A percentile compares a stretch with the other conserved stretches of the same genome.
Evolutionary conservation across 2,797 vertebrate species (phyloP).

Genomic region (Streptopelia turtur): DNA sequence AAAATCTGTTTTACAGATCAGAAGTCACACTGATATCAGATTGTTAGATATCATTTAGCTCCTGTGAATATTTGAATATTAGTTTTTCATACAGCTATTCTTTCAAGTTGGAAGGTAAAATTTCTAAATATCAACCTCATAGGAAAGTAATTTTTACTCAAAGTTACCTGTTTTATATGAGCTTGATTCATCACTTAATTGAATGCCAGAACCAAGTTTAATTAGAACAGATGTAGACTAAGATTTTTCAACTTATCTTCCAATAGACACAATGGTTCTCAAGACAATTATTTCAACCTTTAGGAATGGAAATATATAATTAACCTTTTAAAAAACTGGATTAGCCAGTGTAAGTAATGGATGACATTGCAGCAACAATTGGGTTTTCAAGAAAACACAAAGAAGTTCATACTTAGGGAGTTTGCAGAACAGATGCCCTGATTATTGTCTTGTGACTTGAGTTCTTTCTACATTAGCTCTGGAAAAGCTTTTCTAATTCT

Average conservation of each 20-base stretch:
- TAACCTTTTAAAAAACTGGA: neutral
- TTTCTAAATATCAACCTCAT: neutral
- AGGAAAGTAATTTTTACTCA: neutral
- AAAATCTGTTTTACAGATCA: neutral
- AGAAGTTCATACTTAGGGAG: accelerated
- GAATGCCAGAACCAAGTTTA: neutral
- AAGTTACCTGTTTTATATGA: neutral
- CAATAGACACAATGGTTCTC: neutral
- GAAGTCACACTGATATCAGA: neutral
- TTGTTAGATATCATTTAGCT: neutral
- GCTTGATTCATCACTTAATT: neutral
- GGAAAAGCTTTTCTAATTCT: neutral
- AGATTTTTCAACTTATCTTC: neutral
- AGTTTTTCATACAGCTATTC: neutral
- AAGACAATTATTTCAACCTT: neutral
- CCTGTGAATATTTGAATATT: too few relatives aligned
- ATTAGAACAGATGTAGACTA: neutral
- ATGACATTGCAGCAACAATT: neutral
- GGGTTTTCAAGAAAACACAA: neutral
- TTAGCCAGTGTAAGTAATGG: neutral
- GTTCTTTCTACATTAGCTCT: neutral
- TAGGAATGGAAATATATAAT: neutral
- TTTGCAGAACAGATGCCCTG: neutral
- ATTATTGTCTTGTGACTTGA: neutral
- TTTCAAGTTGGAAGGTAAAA: neutral